Percentiles rank a stretch among this genome's conserved stretches.
Conservation (phyloP, 2,797 vertebrate genomes). For the Ptychobarbus kaznakovi region DNA sequence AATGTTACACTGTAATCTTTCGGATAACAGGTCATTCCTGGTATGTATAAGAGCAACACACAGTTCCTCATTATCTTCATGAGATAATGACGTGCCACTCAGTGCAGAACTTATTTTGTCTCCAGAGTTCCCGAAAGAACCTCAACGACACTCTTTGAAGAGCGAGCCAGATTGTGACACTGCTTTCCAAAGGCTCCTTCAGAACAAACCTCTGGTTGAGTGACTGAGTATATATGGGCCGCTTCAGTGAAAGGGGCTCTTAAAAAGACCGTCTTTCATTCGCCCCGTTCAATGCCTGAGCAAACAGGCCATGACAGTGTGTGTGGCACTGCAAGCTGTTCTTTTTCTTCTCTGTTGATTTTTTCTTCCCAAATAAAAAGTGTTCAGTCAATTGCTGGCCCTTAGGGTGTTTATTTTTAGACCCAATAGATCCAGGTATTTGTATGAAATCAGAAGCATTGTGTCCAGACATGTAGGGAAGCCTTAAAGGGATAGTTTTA, state of each 20-base stretch:
- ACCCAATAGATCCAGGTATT: conserved; percentile 17
- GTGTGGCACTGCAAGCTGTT: conserved; percentile 11
- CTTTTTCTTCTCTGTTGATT: conserved; percentile 10
- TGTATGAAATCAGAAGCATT: neutral
- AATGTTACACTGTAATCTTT: conserved; percentile 15
- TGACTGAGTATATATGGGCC: neutral
- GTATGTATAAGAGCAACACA: conserved; percentile 42
- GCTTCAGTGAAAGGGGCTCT: conserved; percentile 36
- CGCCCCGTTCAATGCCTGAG: neutral
- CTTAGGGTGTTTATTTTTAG: conserved; percentile 28
- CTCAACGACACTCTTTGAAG: conserved; percentile 12
- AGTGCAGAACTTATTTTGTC: conserved; percentile 9
- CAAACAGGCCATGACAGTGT: conserved; percentile 5
- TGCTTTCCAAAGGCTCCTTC: conserved; percentile 28
- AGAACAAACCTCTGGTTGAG: conserved; percentile 29
- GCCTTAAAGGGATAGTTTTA: neutral
- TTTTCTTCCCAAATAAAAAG: conserved; percentile 5
- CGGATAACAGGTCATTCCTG: conserved; percentile 45
- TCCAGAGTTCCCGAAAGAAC: neutral
- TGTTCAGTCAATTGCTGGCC: conserved; percentile 25
- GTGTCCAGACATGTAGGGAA: neutral
- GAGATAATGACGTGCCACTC: conserved; percentile 49
- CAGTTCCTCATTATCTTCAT: conserved; percentile 46
- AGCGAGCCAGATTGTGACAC: conserved; percentile 21
- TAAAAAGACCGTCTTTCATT: conserved; percentile 35